Evolutionary conservation across 2,113 vertebrate species (phyloP).

Genomic region (Leptobrachium ailaonicum): DNA sequence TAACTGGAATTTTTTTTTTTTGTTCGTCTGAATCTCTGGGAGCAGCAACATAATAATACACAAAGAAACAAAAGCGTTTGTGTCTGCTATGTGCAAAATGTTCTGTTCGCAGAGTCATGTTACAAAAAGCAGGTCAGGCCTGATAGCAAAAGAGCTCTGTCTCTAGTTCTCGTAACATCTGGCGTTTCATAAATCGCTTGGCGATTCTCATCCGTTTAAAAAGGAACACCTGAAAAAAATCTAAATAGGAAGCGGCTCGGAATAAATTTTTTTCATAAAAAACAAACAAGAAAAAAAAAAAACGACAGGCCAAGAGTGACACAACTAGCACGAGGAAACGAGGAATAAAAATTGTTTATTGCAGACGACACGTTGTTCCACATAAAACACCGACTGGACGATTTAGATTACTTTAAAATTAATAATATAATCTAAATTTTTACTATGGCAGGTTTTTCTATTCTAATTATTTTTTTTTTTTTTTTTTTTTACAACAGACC

Average conservation of each 20-base stretch:
- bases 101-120: slow-evolving; percentile 44
- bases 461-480: no score
- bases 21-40: slow-evolving; percentile 28
- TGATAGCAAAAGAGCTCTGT: slow-evolving; percentile 19
- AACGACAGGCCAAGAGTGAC: slow-evolving; percentile 6
- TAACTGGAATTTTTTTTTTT: slow-evolving; percentile 17
- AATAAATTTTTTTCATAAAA: background rate
- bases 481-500: no score
- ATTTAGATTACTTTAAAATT: no score
- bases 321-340: slow-evolving; percentile 18
- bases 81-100: slow-evolving; percentile 43
- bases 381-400: background rate
- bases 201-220: slow-evolving; percentile 28
- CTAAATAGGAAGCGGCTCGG: background rate
- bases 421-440: no score
- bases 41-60: slow-evolving; percentile 26
- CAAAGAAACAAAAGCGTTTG: slow-evolving; percentile 40
- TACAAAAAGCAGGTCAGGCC: slow-evolving; percentile 39
- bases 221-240: slow-evolving; percentile 23
- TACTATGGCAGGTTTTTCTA: no score
- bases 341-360: slow-evolving; percentile 8
- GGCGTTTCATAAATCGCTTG: slow-evolving; percentile 16
- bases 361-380: background rate
- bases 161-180: slow-evolving; percentile 31
- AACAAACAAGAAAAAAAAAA: background rate